Evolutionary conservation across 2,888 invertebrate genomes (phyloP).

Genomic region (Megastigmus dorsalis): DNA sequence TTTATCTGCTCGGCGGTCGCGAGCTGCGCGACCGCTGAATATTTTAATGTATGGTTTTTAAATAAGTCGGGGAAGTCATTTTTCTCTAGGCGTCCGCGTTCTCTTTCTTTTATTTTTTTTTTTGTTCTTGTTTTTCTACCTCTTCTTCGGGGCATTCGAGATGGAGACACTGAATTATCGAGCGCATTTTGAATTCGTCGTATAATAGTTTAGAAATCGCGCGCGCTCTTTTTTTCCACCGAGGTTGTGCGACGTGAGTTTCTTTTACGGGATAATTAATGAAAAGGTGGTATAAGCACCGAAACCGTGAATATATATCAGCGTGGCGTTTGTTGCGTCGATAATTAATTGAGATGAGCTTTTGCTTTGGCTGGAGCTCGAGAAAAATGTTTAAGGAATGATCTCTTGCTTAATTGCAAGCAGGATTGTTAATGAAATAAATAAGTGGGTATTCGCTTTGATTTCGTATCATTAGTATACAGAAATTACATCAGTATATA

Average conservation of each 20-base stretch:
- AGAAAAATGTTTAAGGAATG: too few species aligned
- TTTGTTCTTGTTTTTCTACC: background rate
- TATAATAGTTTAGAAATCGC: constrained; percentile 26
- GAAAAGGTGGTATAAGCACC: background rate
- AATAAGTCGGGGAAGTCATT: constrained; percentile 24
- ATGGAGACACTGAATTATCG: background rate
- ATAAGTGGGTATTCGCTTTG: too few species aligned
- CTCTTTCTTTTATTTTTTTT: background rate
- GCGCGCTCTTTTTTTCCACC: background rate
- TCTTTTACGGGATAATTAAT: constrained; percentile 35
- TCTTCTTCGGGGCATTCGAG: background rate
- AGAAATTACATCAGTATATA: too few species aligned
- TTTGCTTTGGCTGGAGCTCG: too few species aligned
- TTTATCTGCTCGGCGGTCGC: constrained; percentile 32
- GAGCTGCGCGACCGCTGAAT: constrained; percentile 31
- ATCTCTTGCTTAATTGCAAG: too few species aligned
- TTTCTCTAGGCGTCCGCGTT: constrained; percentile 4
- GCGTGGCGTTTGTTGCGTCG: too few species aligned
- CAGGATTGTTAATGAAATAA: too few species aligned
- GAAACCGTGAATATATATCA: too few species aligned
- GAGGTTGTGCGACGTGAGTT: too few species aligned
- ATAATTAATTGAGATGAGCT: too few species aligned
- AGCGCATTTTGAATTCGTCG: constrained; percentile 1
- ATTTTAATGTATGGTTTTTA: constrained; percentile 39
- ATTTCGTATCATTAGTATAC: too few species aligned